Conservation (phyloP, 2,113 vertebrate genomes). For the Lycaon pictus region DNA sequence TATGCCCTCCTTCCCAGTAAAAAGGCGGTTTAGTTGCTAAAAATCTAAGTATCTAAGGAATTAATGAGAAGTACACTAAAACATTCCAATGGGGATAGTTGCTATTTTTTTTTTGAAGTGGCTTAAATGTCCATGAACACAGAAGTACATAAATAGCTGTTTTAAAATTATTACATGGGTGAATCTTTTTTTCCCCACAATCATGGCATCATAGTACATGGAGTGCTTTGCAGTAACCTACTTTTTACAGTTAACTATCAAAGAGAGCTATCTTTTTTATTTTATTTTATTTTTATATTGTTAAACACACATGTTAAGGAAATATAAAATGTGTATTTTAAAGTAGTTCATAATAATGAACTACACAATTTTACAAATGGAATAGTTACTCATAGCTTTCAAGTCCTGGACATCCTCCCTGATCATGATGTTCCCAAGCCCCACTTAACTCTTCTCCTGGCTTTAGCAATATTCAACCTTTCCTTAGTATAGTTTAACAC, state of each 20-base stretch:
- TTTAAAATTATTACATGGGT: background rate
- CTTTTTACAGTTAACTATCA: background rate
- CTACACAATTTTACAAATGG: background rate
- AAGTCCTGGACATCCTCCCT: background rate
- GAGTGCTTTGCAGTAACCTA: background rate
- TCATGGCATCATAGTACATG: background rate
- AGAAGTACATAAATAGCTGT: background rate
- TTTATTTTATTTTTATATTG: background rate
- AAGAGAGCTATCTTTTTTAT: background rate
- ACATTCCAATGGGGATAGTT: background rate
- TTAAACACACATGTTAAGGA: background rate
- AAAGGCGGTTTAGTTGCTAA: constrained; percentile 5
- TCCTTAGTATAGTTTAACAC: background rate
- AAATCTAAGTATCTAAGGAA: background rate
- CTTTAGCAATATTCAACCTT: background rate
- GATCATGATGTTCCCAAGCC: too few relatives aligned
- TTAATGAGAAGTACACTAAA: background rate
- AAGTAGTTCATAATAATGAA: background rate
- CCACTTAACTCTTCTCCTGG: background rate
- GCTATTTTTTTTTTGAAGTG: background rate
- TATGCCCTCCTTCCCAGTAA: background rate
- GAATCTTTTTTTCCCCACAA: background rate
- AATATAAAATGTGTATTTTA: constrained; percentile 17
- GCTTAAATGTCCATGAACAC: background rate
- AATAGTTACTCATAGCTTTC: background rate